Conservation (phyloP, 2,113 vertebrate species). For the Myocastor coypus region DNA sequence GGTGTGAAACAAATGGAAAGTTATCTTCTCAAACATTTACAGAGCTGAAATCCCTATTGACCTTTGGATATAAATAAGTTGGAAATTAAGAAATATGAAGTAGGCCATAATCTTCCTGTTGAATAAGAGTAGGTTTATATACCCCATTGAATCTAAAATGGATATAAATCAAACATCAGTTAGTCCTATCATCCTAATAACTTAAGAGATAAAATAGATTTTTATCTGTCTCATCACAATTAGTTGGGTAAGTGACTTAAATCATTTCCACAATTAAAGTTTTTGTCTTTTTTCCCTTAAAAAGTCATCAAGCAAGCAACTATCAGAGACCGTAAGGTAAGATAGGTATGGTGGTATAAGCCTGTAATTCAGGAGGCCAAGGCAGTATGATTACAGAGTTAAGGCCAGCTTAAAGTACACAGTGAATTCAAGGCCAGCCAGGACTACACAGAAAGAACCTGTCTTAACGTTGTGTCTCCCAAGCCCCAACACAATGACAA, state of each 20-base stretch:
- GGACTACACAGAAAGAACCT: not conserved
- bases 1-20: not conserved
- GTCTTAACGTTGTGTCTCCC: no score
- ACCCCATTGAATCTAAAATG: constrained; percentile 55
- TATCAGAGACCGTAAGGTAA: constrained; percentile 32
- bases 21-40: not conserved
- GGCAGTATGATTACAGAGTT: not conserved
- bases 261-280: constrained; percentile 59
- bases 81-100: not conserved
- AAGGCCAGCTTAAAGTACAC: not conserved
- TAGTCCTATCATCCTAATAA: constrained; percentile 54
- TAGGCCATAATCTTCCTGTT: not conserved
- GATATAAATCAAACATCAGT: constrained; percentile 4
- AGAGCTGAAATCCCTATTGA: constrained; percentile 18
- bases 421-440: not conserved
- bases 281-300: constrained; percentile 52
- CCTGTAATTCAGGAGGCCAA: not conserved
- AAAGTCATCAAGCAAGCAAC: constrained; percentile 46
- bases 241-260: constrained; percentile 65
- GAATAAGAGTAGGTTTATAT: constrained; percentile 35
- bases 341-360: not conserved
- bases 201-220: constrained; percentile 66
- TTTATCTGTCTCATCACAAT: constrained; percentile 55
- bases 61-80: constrained; percentile 27
- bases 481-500: not conserved